Conservation (phyloP, 2,888 invertebrate genomes). For the Operophtera brumata region DNA sequence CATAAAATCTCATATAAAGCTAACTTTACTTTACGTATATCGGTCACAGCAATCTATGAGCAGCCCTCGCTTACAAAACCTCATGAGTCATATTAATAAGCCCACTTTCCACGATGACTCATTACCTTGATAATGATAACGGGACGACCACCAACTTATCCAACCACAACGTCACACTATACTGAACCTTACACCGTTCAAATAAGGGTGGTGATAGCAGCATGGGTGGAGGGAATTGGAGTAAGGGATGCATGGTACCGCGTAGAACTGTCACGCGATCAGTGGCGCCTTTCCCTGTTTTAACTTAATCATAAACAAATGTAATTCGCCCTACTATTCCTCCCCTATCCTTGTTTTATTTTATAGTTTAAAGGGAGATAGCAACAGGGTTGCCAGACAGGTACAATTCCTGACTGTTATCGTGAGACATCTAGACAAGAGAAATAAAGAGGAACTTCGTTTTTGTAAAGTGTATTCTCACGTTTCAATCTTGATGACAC, state of each 20-base stretch:
- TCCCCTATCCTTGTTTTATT: constrained; percentile 44
- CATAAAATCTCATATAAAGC: not conserved
- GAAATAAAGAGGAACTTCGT: not conserved
- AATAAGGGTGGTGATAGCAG: constrained; percentile 31
- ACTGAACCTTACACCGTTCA: constrained; percentile 36
- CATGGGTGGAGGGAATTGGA: constrained; percentile 15
- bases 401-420: constrained; percentile 18
- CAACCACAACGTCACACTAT: constrained; percentile 15
- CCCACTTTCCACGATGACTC: constrained; percentile 66
- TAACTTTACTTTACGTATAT: constrained; percentile 8
- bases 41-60: constrained; percentile 29
- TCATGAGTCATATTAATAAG: constrained; percentile 66
- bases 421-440: not conserved
- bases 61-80: constrained; percentile 32
- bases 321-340: constrained; percentile 50
- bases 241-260: constrained; percentile 46
- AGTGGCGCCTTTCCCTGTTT: constrained; percentile 59
- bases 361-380: constrained; percentile 31
- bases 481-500: too few relatives aligned
- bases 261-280: constrained; percentile 62
- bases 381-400: constrained; percentile 28
- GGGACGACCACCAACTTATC: constrained; percentile 37
- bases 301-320: constrained; percentile 67
- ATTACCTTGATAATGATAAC: constrained; percentile 68
- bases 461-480: not conserved